Conservation (phyloP, 2,888 invertebrate genomes). For the Amphiduros pacificus region DNA sequence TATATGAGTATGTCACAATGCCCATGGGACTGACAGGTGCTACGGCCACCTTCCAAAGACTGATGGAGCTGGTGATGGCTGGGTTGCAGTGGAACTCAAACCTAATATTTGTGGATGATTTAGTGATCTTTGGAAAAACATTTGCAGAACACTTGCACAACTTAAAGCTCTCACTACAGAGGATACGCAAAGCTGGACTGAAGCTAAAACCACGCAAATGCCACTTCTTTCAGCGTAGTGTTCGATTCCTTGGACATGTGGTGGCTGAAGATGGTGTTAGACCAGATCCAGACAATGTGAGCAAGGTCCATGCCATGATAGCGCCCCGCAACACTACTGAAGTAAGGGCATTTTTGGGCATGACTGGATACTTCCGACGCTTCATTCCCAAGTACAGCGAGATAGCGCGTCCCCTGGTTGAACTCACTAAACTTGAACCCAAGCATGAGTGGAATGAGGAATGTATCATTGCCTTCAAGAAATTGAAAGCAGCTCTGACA, state of each 20-base stretch:
- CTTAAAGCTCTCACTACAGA: slow-evolving; percentile 13
- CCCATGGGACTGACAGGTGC: slow-evolving; percentile 26
- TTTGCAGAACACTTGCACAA: slow-evolving; percentile 12
- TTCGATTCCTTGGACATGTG: slow-evolving; percentile 23
- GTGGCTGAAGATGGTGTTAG: slow-evolving; percentile 16
- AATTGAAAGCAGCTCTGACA: not conserved
- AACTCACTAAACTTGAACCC: not conserved
- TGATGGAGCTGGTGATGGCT: slow-evolving; percentile 19
- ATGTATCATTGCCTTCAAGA: not conserved
- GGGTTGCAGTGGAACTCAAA: slow-evolving; percentile 2
- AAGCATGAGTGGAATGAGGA: slow-evolving; percentile 1
- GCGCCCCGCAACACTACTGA: slow-evolving; percentile 2
- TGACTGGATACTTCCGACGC: slow-evolving; percentile 14
- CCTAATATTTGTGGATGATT: slow-evolving; percentile 25
- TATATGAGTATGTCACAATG: slow-evolving; percentile 21
- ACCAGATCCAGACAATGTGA: slow-evolving; percentile 22
- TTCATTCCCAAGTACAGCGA: slow-evolving; percentile 9
- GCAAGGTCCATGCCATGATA: slow-evolving; percentile 2
- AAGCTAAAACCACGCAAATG: slow-evolving; percentile 26
- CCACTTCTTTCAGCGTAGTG: slow-evolving; percentile 10
- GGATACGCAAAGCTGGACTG: slow-evolving; percentile 14
- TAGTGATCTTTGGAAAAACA: slow-evolving; percentile 15
- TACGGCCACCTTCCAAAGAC: slow-evolving; percentile 20
- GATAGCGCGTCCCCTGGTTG: slow-evolving; percentile 7
- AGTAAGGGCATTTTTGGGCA: slow-evolving; percentile 9